These are phyloP conservation scores for Miichthys miiuy DNA, from an alignment of 2,797 vertebrate species.

Conservation along the genomic window DNA sequence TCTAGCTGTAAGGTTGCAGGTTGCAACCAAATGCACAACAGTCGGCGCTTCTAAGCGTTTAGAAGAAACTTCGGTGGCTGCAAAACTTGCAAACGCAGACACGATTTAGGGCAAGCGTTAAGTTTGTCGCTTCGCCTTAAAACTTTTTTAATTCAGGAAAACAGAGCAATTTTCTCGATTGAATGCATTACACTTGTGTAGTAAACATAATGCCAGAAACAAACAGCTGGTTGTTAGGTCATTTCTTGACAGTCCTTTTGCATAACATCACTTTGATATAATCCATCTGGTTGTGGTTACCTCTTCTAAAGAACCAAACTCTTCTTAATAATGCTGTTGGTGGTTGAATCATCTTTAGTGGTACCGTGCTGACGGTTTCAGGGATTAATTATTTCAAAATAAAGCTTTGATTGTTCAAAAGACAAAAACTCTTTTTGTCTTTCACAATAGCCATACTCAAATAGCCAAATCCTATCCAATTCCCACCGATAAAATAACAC, in stretches of 20 bases:
- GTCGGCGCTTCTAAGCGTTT: too few relatives aligned
- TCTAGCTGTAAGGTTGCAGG: too few relatives aligned
- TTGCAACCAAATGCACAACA: too few relatives aligned
- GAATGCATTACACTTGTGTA: too few relatives aligned
- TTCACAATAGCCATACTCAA: constrained; percentile 29
- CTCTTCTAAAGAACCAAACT: constrained; percentile 41
- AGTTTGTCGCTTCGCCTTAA: too few relatives aligned
- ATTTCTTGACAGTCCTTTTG: constrained; percentile 49
- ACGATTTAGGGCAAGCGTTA: too few relatives aligned
- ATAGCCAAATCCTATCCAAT: constrained; percentile 17
- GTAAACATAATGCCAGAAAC: constrained; percentile 7
- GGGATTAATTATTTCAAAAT: constrained; percentile 17
- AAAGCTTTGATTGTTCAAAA: constrained; percentile 47
- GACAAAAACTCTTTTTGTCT: constrained; percentile 5
- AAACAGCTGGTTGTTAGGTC: constrained; percentile 31
- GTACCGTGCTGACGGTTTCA: constrained; percentile 25
- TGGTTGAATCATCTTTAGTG: constrained; percentile 33
- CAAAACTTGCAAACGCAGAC: too few relatives aligned
- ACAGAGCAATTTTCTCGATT: too few relatives aligned
- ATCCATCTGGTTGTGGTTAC: constrained; percentile 76
- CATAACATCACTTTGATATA: constrained; percentile 49
- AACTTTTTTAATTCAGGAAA: too few relatives aligned
- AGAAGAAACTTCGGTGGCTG: too few relatives aligned
- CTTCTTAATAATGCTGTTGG: constrained; percentile 31
- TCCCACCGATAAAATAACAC: constrained; percentile 1